A percentile compares a stretch with the other conserved stretches of the same genome.
Conservation (phyloP, 1,140 invertebrate genomes). For the Platyscapa corneri region DNA sequence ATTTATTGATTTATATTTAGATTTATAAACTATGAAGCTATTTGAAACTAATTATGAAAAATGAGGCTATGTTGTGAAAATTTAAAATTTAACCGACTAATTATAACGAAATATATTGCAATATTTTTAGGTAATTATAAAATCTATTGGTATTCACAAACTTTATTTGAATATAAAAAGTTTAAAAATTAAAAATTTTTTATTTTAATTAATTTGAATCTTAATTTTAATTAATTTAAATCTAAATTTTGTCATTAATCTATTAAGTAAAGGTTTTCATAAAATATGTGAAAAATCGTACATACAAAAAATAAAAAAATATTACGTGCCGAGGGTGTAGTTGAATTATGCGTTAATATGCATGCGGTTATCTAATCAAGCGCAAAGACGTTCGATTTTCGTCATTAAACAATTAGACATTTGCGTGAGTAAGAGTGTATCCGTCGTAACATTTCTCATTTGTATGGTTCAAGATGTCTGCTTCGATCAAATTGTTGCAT, state of each 20-base stretch:
- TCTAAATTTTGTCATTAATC: no score
- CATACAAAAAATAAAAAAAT: background rate
- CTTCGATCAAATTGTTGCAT: background rate
- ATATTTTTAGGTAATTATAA: no score
- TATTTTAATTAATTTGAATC: no score
- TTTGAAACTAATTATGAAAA: background rate
- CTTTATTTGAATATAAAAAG: no score
- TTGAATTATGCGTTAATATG: no score
- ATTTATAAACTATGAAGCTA: background rate
- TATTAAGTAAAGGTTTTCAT: no score
- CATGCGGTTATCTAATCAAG: background rate
- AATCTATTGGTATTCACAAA: background rate
- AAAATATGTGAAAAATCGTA: background rate
- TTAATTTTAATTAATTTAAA: no score
- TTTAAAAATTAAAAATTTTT: no score
- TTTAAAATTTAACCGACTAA: no score
- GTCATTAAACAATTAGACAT: slow-evolving; percentile 22
- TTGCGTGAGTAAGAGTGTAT: background rate
- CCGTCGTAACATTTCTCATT: background rate
- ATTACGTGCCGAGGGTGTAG: background rate
- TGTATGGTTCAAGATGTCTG: background rate
- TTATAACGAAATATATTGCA: no score
- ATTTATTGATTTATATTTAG: background rate
- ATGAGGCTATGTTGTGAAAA: background rate
- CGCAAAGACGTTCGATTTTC: slow-evolving; percentile 9